Percentiles rank a stretch among this genome's conserved stretches.
Evolutionary conservation across 1,140 invertebrate species (phyloP).

Genomic region (Leptopilina clavipes): DNA sequence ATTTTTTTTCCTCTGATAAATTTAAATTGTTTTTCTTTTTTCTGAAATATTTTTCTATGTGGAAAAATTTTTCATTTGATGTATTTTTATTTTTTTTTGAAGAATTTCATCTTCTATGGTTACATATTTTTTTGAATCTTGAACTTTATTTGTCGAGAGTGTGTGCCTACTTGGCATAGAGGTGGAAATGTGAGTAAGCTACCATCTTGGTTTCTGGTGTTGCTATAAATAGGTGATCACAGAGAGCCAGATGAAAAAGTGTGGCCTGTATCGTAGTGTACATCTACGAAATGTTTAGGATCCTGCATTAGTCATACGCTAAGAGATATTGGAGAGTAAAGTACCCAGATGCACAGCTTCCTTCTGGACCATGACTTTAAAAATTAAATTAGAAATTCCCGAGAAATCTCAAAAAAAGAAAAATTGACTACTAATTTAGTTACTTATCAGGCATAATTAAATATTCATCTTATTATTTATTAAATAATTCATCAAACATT

Average conservation of each 20-base stretch:
- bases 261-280: slow-evolving; percentile 56
- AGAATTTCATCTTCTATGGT: neutral
- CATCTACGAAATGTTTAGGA: slow-evolving; percentile 43
- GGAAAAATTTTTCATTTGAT: neutral
- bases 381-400: neutral
- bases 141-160: neutral
- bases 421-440: neutral
- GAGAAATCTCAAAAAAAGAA: neutral
- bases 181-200: slow-evolving; percentile 52
- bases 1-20: neutral
- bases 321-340: slow-evolving; percentile 26
- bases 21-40: no score
- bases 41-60: neutral
- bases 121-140: slow-evolving; percentile 34
- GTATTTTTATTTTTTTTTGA: neutral
- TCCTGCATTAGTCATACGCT: slow-evolving; percentile 7
- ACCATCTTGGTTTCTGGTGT: slow-evolving; percentile 48
- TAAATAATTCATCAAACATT: no score
- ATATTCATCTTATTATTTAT: no score
- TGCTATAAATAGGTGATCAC: slow-evolving; percentile 65
- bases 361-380: neutral
- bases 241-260: slow-evolving; percentile 56
- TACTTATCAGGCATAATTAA: neutral
- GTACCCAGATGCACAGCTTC: slow-evolving; percentile 2
- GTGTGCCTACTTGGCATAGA: slow-evolving; percentile 25